Percentiles rank a stretch among this genome's conserved stretches.
These are phyloP conservation scores for Trichopria drosophilae DNA, from an alignment of 2,888 invertebrate species.

Conservation along the genomic window DNA sequence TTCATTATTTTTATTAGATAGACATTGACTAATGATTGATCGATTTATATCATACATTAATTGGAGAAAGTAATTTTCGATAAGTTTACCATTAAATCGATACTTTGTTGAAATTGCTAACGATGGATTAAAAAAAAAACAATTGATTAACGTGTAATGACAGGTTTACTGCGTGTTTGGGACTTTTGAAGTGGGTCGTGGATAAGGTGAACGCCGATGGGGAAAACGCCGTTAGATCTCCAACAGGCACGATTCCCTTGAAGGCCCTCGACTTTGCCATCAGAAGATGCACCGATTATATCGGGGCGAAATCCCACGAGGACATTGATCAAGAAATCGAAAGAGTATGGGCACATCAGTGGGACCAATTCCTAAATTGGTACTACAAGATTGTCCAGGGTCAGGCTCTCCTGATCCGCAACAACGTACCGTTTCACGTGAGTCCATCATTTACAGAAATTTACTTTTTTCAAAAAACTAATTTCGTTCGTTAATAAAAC, in stretches of 20 bases:
- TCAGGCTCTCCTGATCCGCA: conserved; percentile 46
- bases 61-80: too few relatives aligned
- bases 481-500: too few relatives aligned
- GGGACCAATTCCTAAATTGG: conserved; percentile 81
- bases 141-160: neutral
- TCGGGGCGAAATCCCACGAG: conserved; percentile 73
- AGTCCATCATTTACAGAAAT: conserved; percentile 35
- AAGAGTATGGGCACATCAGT: conserved; percentile 80
- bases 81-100: too few relatives aligned
- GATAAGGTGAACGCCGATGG: conserved; percentile 63
- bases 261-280: conserved; percentile 81
- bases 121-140: neutral
- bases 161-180: conserved; percentile 80
- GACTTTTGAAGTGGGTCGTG: conserved; percentile 78
- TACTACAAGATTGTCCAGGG: conserved; percentile 65
- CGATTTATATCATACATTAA: too few relatives aligned
- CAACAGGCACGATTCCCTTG: conserved; percentile 72
- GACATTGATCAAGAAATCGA: conserved; percentile 78
- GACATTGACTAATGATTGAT: too few relatives aligned
- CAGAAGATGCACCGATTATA: conserved; percentile 74
- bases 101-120: neutral
- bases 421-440: conserved; percentile 49
- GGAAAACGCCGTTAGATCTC: conserved; percentile 44
- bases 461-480: too few relatives aligned
- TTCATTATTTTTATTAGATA: too few relatives aligned